A percentile compares a stretch with the other conserved stretches of the same genome.
Conservation (phyloP, 1,140 invertebrate genomes). For the Sycophila sp. region DNA sequence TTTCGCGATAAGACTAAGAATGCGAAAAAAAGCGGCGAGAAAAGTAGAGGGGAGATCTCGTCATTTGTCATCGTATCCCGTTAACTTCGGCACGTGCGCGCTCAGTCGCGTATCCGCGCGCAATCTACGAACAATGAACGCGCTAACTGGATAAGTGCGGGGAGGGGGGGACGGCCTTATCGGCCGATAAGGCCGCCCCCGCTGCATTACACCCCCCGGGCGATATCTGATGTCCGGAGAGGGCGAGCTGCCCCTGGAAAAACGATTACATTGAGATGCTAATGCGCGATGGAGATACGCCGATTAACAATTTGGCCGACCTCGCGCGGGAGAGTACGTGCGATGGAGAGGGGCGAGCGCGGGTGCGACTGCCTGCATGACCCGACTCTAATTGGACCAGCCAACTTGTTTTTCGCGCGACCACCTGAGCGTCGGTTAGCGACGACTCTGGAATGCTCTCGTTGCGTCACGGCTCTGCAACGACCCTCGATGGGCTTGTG, state of each 20-base stretch:
- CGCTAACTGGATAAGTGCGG: slow-evolving; percentile 39
- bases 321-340: neutral
- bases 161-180: slow-evolving; percentile 33
- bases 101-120: neutral
- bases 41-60: neutral
- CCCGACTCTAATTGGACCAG: neutral
- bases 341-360: neutral
- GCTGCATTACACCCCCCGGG: neutral
- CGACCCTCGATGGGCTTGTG: no score
- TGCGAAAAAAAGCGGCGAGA: neutral
- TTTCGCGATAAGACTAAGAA: neutral
- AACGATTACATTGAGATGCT: slow-evolving; percentile 35
- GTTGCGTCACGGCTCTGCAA: no score
- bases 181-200: slow-evolving; percentile 23
- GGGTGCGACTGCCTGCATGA: no score
- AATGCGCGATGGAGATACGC: slow-evolving; percentile 23
- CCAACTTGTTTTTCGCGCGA: no score
- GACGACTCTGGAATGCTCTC: no score
- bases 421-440: no score
- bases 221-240: neutral
- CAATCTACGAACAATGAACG: slow-evolving; percentile 30
- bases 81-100: slow-evolving; percentile 30
- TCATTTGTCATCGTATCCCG: slow-evolving; percentile 37
- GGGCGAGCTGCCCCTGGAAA: neutral
- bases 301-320: slow-evolving; percentile 31